Base-by-base conservation (phyloP, 2,113 vertebrate species). In the Hipposideros armiger region DNA sequence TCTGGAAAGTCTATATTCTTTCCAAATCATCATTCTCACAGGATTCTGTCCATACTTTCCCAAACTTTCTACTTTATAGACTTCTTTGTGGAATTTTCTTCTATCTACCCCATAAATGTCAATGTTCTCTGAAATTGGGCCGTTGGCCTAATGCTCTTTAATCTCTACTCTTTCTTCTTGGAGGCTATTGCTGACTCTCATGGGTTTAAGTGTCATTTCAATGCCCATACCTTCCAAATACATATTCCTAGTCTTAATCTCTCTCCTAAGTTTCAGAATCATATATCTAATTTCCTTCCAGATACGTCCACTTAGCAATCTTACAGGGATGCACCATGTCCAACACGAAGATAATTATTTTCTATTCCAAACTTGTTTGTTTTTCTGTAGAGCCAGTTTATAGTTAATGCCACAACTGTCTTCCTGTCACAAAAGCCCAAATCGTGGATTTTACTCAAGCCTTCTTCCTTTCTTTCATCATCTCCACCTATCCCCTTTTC, bases 1-100 rank as follows among this genome's bases (percentile, higher is more conserved):
- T 64, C 67, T 54, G 30, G 52, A 77, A 89, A 80, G 30, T 70
- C 62, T 45, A 5, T 60, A 2, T 22, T 58, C 54, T 81, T 94
- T 86, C 56, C 67, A 94, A 67, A 60, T 52, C 83, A 67, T 86
- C 30, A 15, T 72, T 90, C 70, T 89, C 30, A 73, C 30, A 81
- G 60, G 87, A 86, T 47, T 82, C 78, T 94, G 89, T 94, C 66
- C 58, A n/a, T 66, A 84, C 28, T 88, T 92, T 47, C 28, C 42
- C 15, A 72, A 42, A 2, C 16, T 92, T 74, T 67, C 19, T 45
- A 54, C 36, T 80, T 87, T 74, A 30, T 50, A 52, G 54, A 73
- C 19, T 66, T 40, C 10, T 87, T 76, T 88, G 87, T 72, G 83
- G n/a, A 32, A 72, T 58, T 90, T 90, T 91, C 28, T 88, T 70